Evolutionary conservation across 2,797 vertebrate species (phyloP).

Genomic region (Kryptopterus vitreolus): DNA sequence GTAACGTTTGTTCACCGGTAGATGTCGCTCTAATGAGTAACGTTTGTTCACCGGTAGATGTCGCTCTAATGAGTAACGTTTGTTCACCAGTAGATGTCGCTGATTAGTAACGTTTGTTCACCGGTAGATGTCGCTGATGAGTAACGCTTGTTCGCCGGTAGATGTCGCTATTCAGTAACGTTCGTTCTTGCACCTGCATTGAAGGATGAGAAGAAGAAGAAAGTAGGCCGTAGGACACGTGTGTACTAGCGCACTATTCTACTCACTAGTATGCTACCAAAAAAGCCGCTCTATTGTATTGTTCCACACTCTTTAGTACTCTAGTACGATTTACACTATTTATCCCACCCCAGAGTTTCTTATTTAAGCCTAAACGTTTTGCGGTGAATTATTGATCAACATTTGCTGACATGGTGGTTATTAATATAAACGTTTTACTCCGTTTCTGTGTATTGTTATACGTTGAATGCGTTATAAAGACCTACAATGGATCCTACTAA

Average conservation of each 20-base stretch:
- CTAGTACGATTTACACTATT: background rate
- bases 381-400: background rate
- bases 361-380: background rate
- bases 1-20: no score
- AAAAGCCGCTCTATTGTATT: rapidly evolving
- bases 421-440: background rate
- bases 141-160: no score
- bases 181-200: background rate
- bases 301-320: background rate
- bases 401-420: background rate
- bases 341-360: background rate
- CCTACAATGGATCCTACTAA: slow-evolving; percentile 8
- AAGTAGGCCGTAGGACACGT: background rate
- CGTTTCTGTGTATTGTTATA: background rate
- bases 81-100: no score
- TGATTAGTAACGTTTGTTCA: no score
- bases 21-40: no score
- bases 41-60: no score
- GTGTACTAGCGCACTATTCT: background rate
- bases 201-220: slow-evolving; percentile 23
- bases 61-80: no score
- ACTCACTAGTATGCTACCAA: background rate
- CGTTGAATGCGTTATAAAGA: background rate
- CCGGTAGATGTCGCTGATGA: no score
- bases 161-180: background rate